Evolutionary conservation across 2,113 vertebrate genomes (phyloP).

Genomic region (Strix uralensis): DNA sequence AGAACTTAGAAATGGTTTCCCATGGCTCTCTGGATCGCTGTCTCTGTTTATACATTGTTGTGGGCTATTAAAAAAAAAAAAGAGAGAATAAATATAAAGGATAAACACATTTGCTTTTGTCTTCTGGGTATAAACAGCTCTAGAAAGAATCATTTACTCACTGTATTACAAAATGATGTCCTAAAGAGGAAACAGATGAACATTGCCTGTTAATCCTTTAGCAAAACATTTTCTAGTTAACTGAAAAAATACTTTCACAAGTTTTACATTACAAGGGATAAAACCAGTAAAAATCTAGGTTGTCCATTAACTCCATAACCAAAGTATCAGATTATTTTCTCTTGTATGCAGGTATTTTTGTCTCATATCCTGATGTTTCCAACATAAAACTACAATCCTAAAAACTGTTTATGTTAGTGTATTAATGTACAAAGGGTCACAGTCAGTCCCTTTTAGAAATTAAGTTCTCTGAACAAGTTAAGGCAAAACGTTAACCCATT

Average conservation of each 20-base stretch:
- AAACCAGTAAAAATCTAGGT: not conserved
- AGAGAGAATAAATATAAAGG: constrained; percentile 12
- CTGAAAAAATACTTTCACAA: not conserved
- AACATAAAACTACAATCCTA: not conserved
- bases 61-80: constrained; percentile 64
- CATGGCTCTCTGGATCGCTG: constrained; percentile 77
- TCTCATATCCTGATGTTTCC: not conserved
- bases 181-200: not conserved
- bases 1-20: constrained; percentile 88
- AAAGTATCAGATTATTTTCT: not conserved
- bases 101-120: constrained; percentile 39
- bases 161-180: not conserved
- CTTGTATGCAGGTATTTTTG: not conserved
- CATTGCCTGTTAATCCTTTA: not conserved
- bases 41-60: constrained; percentile 82
- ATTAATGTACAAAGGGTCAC: not conserved
- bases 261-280: not conserved
- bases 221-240: not conserved
- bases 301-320: not conserved
- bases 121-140: constrained; percentile 17
- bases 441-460: not conserved
- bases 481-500: not conserved
- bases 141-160: not conserved
- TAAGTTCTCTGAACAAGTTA: not conserved
- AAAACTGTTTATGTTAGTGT: not conserved